These are phyloP conservation scores for Cyprinodon brontotheroides DNA, from an alignment of 2,113 vertebrate genomes.

Conservation along the genomic window DNA sequence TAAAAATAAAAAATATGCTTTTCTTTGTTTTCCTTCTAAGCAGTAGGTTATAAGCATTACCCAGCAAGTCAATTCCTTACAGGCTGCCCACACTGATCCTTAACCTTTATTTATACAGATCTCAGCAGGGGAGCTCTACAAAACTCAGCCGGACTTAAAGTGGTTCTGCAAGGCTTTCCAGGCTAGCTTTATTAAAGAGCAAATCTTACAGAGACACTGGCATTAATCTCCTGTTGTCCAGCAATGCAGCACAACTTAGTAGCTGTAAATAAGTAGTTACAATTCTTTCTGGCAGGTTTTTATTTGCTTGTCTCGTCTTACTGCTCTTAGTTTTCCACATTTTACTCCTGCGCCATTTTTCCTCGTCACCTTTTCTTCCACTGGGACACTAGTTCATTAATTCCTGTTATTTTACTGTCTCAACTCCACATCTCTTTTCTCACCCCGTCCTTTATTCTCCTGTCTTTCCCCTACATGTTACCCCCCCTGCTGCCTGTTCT, in stretches of 20 bases:
- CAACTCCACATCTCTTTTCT: background rate
- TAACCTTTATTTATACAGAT: slow-evolving; percentile 2
- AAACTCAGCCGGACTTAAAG: background rate
- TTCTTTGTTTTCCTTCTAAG: background rate
- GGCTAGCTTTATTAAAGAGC: background rate
- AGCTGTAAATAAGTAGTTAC: slow-evolving; percentile 3
- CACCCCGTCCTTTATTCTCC: background rate
- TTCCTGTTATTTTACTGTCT: background rate
- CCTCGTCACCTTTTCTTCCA: background rate
- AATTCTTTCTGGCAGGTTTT: background rate
- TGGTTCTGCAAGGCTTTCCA: background rate
- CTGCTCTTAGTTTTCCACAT: background rate
- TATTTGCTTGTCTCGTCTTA: background rate
- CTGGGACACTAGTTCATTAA: background rate
- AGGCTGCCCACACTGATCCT: slow-evolving; percentile 15
- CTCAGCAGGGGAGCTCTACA: background rate
- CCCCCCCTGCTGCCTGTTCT: slow-evolving; percentile 8
- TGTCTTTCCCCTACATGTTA: background rate
- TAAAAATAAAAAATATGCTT: background rate
- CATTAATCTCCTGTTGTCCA: background rate
- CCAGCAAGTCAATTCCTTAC: slow-evolving; percentile 32
- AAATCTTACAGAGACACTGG: background rate
- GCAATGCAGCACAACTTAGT: background rate
- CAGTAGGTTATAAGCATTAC: slow-evolving; percentile 31
- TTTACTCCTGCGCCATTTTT: background rate